Evolutionary conservation across 2,888 invertebrate species (phyloP).

Genomic region (Torymus texanus): DNA sequence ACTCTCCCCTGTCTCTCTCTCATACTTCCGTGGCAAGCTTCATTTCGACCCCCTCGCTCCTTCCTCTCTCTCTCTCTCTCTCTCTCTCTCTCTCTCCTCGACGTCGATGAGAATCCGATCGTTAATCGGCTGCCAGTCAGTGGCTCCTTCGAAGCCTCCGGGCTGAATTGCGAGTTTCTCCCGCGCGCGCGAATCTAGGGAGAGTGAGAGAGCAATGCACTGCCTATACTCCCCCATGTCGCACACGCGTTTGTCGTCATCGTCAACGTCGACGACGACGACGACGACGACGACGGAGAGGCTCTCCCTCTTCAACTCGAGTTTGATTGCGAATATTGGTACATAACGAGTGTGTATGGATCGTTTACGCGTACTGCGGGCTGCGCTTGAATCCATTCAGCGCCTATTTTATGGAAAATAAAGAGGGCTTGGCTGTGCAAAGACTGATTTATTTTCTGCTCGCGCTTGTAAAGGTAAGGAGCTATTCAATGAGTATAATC

Average conservation of each 20-base stretch:
- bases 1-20: constrained; percentile 26
- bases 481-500: not conserved
- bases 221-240: constrained; percentile 26
- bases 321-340: constrained; percentile 55
- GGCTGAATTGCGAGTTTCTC: constrained; percentile 43
- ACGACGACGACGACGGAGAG: too few species aligned
- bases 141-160: constrained; percentile 60
- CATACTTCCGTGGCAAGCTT: constrained; percentile 5
- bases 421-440: constrained; percentile 50
- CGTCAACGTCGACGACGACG: too few species aligned
- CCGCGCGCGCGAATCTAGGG: not conserved
- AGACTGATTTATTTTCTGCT: constrained; percentile 57
- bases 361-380: not conserved
- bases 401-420: not conserved
- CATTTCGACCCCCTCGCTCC: not conserved
- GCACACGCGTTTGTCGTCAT: constrained; percentile 41
- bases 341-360: constrained; percentile 38
- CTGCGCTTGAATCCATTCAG: constrained; percentile 28
- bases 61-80: too few species aligned
- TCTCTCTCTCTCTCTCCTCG: constrained; percentile 6
- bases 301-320: constrained; percentile 53
- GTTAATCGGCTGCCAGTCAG: constrained; percentile 67
- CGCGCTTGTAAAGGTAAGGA: constrained; percentile 27
- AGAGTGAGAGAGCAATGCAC: constrained; percentile 46
- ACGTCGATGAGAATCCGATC: constrained; percentile 58